Base-by-base conservation (phyloP, 2,888 invertebrate genomes). In the Andrena hattorfiana region DNA sequence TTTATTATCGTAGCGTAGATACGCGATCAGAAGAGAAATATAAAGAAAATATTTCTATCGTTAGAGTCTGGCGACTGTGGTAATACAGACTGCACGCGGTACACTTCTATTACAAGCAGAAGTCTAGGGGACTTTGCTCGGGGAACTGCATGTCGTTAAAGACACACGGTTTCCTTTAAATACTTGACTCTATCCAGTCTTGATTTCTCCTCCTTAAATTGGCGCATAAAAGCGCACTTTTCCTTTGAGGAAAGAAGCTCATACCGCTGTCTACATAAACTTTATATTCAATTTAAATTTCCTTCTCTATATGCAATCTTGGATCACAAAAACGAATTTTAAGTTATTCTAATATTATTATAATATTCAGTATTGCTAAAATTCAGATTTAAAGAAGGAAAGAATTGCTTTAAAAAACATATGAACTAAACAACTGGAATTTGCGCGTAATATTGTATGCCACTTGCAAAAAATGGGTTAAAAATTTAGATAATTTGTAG, bases 141-240 rank as follows among this genome's bases (percentile, higher is more conserved):
- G 74, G 54, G 77, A 85, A 75, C 72, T 85, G 77, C 78, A 82
- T 69, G 85, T 82, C 85, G 82, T 85, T 85, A 85, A 85, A 85
- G 77, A 85, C 84, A 85, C 78, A 85, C 83, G 78, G 83, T 83
- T 83, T 85, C 85, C 73, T 85, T 83, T 79, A 85, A 75, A 83
- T 71, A 81, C 78, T 77, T 72, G 64, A 81, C 85, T 80, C 80
- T 79, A 79, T 74, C 59, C 74, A 20, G 73, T 74, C 81, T 80
- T 83, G 85, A 85, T 85, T 85, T 77, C 83, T 69, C 64, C 48
- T 69, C 42, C 66, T 59, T 60, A 70, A 77, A 70, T 77, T 80
- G 69, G 49, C 30, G 23, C 35, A 51, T 77, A 66, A 70, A 70
- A 60, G 59, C 30, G 69, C 32, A 64, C 49, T 49, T 64, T 66